Conservation (phyloP, 1,140 invertebrate species). For the Limonius californicus region DNA sequence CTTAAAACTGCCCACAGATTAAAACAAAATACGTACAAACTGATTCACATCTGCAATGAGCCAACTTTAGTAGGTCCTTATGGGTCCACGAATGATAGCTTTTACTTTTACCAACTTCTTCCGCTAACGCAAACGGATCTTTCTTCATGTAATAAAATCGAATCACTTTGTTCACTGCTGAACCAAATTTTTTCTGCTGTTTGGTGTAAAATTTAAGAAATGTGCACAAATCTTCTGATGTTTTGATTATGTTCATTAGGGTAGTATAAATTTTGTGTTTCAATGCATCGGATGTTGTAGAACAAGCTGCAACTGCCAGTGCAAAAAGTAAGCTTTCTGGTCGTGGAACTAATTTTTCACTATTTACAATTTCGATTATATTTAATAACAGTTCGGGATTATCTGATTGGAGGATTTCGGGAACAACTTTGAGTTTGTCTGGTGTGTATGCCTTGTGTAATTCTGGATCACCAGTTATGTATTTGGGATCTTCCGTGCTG, state of each 20-base stretch:
- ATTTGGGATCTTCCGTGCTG: constrained; percentile 13
- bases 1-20: no score
- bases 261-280: constrained; percentile 47
- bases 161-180: constrained; percentile 53
- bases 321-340: constrained; percentile 50
- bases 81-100: constrained; percentile 62
- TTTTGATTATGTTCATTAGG: constrained; percentile 48
- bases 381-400: background rate
- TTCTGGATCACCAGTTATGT: constrained; percentile 24
- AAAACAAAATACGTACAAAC: constrained; percentile 46
- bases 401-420: background rate
- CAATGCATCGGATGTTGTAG: constrained; percentile 39
- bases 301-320: constrained; percentile 50
- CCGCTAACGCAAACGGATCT: constrained; percentile 52
- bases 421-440: background rate
- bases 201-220: constrained; percentile 53
- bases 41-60: constrained; percentile 51
- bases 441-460: constrained; percentile 13
- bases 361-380: constrained; percentile 21
- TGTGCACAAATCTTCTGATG: constrained; percentile 54
- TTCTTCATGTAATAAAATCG: constrained; percentile 56
- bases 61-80: constrained; percentile 62
- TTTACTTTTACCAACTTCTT: constrained; percentile 54
- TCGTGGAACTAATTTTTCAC: constrained; percentile 43
- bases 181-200: constrained; percentile 49